Conservation (phyloP, 2,797 vertebrate genomes). For the Psittacula echo region DNA sequence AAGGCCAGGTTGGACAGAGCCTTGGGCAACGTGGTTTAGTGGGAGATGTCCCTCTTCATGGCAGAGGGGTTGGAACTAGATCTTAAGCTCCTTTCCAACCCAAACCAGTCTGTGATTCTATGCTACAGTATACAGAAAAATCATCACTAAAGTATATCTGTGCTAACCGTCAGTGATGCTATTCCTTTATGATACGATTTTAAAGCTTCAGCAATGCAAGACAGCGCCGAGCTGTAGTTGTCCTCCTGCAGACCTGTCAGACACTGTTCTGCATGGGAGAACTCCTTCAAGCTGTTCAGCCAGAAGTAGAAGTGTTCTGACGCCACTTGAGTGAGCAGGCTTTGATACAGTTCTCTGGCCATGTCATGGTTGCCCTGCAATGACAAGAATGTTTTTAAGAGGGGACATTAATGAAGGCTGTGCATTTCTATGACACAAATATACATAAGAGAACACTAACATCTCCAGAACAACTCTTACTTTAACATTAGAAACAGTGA, state of each 20-base stretch:
- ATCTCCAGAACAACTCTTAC: not conserved
- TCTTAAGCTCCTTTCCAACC: not conserved
- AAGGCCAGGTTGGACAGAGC: too few relatives aligned
- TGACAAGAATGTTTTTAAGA: not conserved
- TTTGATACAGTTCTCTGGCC: conserved; percentile 95
- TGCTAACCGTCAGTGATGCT: conserved; percentile 93
- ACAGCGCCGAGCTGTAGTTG: conserved; percentile 90
- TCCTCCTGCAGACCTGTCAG: conserved; percentile 88
- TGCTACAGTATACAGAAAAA: not conserved
- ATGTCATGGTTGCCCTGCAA: conserved; percentile 94
- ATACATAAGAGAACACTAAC: not conserved
- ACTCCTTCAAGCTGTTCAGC: conserved; percentile 98
- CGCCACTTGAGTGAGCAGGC: conserved; percentile 93
- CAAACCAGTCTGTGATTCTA: not conserved
- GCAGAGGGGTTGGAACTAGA: not conserved
- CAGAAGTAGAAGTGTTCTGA: conserved; percentile 99
- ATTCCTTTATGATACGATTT: conserved; percentile 98
- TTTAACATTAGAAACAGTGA: not conserved
- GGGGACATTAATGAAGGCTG: not conserved
- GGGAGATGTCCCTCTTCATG: too few relatives aligned
- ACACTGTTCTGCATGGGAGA: conserved; percentile 94
- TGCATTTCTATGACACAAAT: not conserved
- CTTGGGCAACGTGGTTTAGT: too few relatives aligned
- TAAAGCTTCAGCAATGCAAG: conserved; percentile 92
- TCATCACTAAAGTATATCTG: not conserved